Conservation (phyloP, 2,797 vertebrate species). For the Uromys caudimaculatus region DNA sequence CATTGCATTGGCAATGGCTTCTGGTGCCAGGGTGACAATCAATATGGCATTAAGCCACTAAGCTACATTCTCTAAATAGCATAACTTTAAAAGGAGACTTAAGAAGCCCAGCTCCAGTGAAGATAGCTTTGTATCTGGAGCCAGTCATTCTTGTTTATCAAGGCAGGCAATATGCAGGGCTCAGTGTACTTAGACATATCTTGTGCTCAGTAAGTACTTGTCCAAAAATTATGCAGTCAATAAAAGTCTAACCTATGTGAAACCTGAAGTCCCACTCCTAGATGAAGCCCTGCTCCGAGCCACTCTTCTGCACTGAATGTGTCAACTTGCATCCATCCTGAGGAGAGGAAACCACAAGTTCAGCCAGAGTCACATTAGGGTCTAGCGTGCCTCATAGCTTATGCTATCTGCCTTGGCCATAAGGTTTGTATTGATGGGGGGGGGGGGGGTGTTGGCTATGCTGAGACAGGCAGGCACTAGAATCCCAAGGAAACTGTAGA, state of each 20-base stretch:
- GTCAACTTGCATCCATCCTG: not conserved
- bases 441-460: not conserved
- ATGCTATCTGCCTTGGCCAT: not conserved
- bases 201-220: not conserved
- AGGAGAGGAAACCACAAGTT: constrained; percentile 54
- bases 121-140: not conserved
- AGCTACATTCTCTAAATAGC: not conserved
- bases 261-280: not conserved
- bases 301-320: not conserved
- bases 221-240: not conserved
- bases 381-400: not conserved
- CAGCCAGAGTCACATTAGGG: not conserved
- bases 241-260: not conserved
- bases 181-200: not conserved
- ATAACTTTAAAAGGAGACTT: constrained; percentile 16
- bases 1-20: no score
- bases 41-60: not conserved
- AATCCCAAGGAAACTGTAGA: not conserved
- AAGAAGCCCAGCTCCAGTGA: not conserved
- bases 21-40: not conserved
- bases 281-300: not conserved
- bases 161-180: not conserved
- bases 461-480: not conserved
- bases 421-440: no score
- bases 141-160: not conserved